Evolutionary conservation across 30 jellyfish, hydroid and myxozoan genomes (phyloP), one percentile per base, ranked within the genome.

Genomic region (Hydra vulgaris): DNA sequence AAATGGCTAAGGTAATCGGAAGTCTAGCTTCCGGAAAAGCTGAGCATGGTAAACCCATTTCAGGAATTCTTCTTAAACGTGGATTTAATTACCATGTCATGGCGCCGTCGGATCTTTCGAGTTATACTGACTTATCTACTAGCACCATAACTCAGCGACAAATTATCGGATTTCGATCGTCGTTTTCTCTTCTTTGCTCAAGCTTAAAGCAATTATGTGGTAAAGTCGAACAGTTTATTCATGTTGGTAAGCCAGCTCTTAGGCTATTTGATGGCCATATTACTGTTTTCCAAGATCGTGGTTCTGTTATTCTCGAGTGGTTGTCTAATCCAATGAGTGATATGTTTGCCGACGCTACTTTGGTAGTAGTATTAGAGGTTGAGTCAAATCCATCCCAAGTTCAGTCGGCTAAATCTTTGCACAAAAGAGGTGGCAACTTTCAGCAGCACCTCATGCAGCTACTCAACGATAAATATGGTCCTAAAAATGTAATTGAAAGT

Each of bases 1-100:
- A 89, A 82, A 89, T 94, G 97, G 99, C 99, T 21, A 94, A 94
- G 94, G 99, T 94, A 76, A 86, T 94, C 40, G 99, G 99, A 7
- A 87, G 99, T 77, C 70, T 94, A 69, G 99, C 99, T 18, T 82
- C 99, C 17, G 99, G 95, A 19, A 78, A 85, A 82, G 95, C 96
- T 66, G 76, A 81, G 52, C 94, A 94, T 70, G 99, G 99, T 66
- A 94, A 94, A 72, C 86, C 73, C 20, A 89, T 94, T 0, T 89
- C 99, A 70, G 99, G 99, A 17, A 72, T 94, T 25, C 84, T 94
- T 7, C 69, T 94, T 21, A 94, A 94, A 55, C 84, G 99, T 24
- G 99, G 99, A 17, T 94, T 94, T 86, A 89, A 89, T 53, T 94
- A 94, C 77, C 97, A 94, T 71, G 85, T 94, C 73, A 89, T 94